Evolutionary conservation across 2,797 vertebrate species (phyloP).

Genomic region (Galago senegalensis): DNA sequence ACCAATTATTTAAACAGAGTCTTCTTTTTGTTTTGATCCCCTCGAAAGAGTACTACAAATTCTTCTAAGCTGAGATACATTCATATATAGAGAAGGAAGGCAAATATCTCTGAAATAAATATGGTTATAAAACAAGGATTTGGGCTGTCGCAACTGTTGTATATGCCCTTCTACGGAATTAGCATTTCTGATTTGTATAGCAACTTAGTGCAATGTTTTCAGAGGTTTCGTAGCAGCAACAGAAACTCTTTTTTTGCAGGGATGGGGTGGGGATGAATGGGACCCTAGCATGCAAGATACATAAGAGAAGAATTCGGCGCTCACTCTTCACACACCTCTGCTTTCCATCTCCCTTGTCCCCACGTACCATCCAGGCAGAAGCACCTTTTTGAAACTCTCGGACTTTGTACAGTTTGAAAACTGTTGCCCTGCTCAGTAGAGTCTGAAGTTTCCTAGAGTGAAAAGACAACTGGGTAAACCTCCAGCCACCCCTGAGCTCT

Average conservation of each 20-base stretch:
- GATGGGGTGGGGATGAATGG: neutral
- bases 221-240: neutral
- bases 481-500: neutral
- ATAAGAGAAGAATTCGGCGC: neutral
- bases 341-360: neutral
- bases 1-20: slow-evolving; percentile 5
- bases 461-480: neutral
- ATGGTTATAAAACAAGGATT: slow-evolving; percentile 6
- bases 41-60: slow-evolving; percentile 56
- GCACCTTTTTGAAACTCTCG: neutral
- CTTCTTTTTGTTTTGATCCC: slow-evolving; percentile 44
- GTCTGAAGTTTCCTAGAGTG: neutral
- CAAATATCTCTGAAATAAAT: slow-evolving; percentile 57
- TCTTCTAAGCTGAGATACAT: slow-evolving; percentile 45
- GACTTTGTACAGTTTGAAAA: slow-evolving; percentile 28
- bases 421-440: neutral
- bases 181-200: neutral
- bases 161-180: neutral
- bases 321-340: neutral
- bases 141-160: neutral
- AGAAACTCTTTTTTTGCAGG: neutral
- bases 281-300: neutral
- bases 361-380: neutral
- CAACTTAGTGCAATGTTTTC: neutral
- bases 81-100: neutral